A percentile compares a stretch with the other conserved stretches of the same genome.
Conservation (phyloP, 2,113 vertebrate genomes). For the Pseudorhombus dupliciocellatus region DNA sequence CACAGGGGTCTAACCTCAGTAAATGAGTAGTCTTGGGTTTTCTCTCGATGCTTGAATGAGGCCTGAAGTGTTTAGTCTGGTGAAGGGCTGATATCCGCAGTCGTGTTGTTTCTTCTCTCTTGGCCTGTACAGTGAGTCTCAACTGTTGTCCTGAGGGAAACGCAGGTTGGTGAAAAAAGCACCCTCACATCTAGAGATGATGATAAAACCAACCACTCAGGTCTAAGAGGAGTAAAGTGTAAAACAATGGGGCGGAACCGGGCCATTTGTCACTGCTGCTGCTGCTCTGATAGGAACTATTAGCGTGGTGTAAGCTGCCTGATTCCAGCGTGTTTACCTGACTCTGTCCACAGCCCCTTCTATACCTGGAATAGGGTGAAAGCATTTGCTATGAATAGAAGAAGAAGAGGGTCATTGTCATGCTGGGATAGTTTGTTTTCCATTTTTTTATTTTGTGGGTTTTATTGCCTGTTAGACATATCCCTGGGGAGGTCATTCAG, state of each 20-base stretch:
- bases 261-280: slow-evolving; percentile 61
- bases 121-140: not conserved
- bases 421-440: too few relatives aligned
- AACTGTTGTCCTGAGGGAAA: slow-evolving; percentile 7
- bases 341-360: not conserved
- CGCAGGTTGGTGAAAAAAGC: slow-evolving; percentile 5
- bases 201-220: slow-evolving; percentile 42
- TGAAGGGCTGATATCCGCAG: too few relatives aligned
- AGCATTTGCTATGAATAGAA: too few relatives aligned
- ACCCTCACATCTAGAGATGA: slow-evolving; percentile 12
- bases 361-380: not conserved
- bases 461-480: too few relatives aligned
- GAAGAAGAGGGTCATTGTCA: too few relatives aligned
- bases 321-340: slow-evolving; percentile 5
- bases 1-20: not conserved
- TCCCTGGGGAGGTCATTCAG: too few relatives aligned
- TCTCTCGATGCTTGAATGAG: not conserved
- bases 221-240: slow-evolving; percentile 47
- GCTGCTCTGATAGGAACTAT: slow-evolving; percentile 54
- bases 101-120: not conserved
- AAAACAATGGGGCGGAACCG: slow-evolving; percentile 69
- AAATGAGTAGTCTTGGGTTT: not conserved
- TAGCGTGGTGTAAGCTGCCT: slow-evolving; percentile 39
- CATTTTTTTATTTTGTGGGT: too few relatives aligned
- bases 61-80: not conserved